phyloP scores from a whole-genome alignment of 2,113 vertebrate genomes.

The Taxidea taxus region DNA sequence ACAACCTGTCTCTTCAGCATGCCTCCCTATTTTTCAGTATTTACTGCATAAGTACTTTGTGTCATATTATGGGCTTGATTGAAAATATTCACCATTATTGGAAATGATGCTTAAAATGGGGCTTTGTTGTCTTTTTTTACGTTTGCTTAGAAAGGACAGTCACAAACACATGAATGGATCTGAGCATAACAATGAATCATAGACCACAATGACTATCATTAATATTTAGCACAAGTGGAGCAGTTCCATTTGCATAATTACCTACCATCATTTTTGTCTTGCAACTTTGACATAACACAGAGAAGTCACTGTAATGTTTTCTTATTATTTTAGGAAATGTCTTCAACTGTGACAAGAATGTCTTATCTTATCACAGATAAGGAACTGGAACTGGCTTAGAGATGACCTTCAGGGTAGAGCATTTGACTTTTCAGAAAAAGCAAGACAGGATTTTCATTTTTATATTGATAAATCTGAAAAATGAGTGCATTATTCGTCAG shows the following conservation, averaged over 20 bases:
- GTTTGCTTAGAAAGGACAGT: constrained; percentile 8
- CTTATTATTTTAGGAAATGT: neutral
- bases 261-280: neutral
- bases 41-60: neutral
- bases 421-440: neutral
- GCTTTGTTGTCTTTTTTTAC: neutral
- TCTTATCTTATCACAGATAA: too few relatives aligned
- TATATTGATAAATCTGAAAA: neutral
- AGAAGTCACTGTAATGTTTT: neutral
- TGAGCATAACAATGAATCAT: neutral
- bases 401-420: neutral
- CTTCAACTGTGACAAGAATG: neutral
- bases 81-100: neutral
- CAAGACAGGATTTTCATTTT: constrained; percentile 6
- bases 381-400: neutral
- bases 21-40: neutral
- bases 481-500: neutral
- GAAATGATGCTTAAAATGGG: neutral
- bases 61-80: neutral
- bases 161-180: neutral
- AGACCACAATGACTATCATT: neutral
- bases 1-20: neutral
- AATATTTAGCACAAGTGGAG: neutral
- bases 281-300: neutral
- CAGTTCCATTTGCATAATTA: constrained; percentile 31